These are phyloP conservation scores for Epirrhoe alternata DNA, from an alignment of 2,888 invertebrate species.

Conservation along the genomic window DNA sequence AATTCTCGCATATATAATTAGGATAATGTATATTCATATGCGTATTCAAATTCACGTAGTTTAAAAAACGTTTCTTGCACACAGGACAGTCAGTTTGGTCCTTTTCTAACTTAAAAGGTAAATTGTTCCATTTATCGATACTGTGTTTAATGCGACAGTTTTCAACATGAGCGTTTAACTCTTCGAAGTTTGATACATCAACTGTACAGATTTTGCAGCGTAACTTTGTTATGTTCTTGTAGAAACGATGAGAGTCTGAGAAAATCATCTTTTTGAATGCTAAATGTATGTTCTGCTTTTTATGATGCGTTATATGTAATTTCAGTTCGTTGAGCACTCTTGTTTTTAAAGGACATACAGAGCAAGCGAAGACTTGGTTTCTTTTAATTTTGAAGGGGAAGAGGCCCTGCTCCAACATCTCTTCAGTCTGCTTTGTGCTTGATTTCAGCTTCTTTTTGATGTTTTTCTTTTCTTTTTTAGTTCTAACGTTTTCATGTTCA, in stretches of 20 bases:
- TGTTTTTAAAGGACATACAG: slow-evolving; percentile 67
- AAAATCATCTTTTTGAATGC: slow-evolving; percentile 75
- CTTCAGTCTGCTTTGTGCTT: slow-evolving; percentile 57
- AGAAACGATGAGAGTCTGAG: slow-evolving; percentile 66
- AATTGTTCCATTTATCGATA: slow-evolving; percentile 60
- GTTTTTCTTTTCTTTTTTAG: slow-evolving; percentile 48
- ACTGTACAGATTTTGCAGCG: slow-evolving; percentile 71
- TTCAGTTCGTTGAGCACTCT: slow-evolving; percentile 64
- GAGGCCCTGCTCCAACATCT: slow-evolving; percentile 63
- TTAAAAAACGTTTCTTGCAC: slow-evolving; percentile 73
- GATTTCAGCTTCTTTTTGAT: slow-evolving; percentile 45
- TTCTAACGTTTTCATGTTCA: slow-evolving; percentile 55
- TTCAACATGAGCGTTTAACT: slow-evolving; percentile 63
- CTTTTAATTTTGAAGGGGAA: slow-evolving; percentile 76
- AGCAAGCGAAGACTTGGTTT: slow-evolving; percentile 61
- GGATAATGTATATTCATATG: slow-evolving; percentile 84
- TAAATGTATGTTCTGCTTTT: slow-evolving; percentile 58
- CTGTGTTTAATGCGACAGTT: slow-evolving; percentile 62
- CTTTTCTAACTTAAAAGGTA: slow-evolving; percentile 77
- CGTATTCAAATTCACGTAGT: slow-evolving; percentile 74
- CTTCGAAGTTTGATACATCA: slow-evolving; percentile 62
- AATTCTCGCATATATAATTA: slow-evolving; percentile 80
- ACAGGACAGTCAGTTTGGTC: slow-evolving; percentile 77
- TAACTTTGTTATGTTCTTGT: slow-evolving; percentile 54
- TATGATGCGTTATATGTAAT: slow-evolving; percentile 64